Evolutionary conservation across 2,797 vertebrate genomes (phyloP), one percentile per base, ranked within the genome.

Genomic region (Rallus crepitans): DNA sequence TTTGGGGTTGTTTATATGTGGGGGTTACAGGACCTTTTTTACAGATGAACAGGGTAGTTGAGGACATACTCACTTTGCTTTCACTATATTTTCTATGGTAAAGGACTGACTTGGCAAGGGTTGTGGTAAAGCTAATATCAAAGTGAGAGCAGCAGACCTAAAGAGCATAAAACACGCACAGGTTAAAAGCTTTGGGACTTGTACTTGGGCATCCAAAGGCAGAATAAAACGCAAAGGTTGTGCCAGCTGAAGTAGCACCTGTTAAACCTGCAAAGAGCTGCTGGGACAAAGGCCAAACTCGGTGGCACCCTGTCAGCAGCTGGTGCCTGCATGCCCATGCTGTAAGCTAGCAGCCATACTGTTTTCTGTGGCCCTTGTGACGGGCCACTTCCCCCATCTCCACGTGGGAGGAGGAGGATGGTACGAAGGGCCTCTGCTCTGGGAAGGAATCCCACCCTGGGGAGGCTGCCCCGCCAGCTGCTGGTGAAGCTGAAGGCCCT

Each of bases 391-490:
- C 35, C 73, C 37, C 45, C 61, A 42, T 68, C 15, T 23, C n/a
- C 1, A 1, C 0, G 0, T 2, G 7, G 31, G 37, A 59, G 57
- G 52, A 70, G 20, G 35, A 7, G 3, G 7, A 25, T 33, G 23
- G 27, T n/a, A 18, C 2, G 23, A 35, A 37, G 6, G 66, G 39
- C 57, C 35, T 37, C n/a, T 59, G 55, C 56, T 92, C 28, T 10
- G 23, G 50, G n/a, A 79, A 76, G 87, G 85, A 63, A 57, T 30
- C 42, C 33, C 31, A 21, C 33, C 65, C 20, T 60, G 56, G 50
- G 27, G 13, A 9, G 37, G 18, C 37, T 68, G 6, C 45, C n/a
- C 1, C 8, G 33, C 18, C 31, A 70, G 15, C 64, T 65, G 69
- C 13, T 5, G 21, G 40, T 77, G 27, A 53, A 70, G 53, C 10